These are phyloP conservation scores for Hypanus sabinus DNA, from an alignment of 2,113 vertebrate species.

Conservation along the genomic window DNA sequence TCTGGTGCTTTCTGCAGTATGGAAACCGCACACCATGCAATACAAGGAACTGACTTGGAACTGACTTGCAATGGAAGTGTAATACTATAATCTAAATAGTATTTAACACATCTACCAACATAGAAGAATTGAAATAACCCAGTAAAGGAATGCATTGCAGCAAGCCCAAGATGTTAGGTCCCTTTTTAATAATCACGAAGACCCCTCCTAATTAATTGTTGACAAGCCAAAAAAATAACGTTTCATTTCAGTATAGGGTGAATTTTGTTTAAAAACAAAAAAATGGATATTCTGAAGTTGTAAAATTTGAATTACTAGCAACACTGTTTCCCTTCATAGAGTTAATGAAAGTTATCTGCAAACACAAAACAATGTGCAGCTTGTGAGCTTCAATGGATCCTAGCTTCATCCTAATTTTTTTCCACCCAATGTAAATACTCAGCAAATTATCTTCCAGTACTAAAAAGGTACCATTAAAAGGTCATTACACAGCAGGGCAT, in stretches of 20 bases:
- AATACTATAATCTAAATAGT: too few species aligned
- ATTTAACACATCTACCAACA: too few species aligned
- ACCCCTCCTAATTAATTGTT: too few species aligned
- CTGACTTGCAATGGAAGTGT: too few species aligned
- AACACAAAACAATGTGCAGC: background rate
- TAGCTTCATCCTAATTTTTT: background rate
- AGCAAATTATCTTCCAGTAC: background rate
- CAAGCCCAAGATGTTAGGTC: too few species aligned
- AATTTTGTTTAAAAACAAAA: background rate
- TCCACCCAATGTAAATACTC: background rate
- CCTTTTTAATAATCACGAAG: too few species aligned
- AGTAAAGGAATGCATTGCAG: too few species aligned
- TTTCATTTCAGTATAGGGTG: background rate
- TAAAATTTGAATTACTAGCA: background rate
- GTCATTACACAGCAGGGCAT: background rate
- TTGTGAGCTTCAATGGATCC: background rate
- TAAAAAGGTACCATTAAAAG: background rate
- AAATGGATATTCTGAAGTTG: background rate
- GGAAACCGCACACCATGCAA: too few species aligned
- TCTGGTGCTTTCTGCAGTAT: too few species aligned
- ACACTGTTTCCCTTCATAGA: background rate
- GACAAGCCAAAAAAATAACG: too few species aligned
- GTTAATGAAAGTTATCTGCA: background rate
- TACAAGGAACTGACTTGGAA: too few species aligned
- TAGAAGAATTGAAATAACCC: too few species aligned